Base-by-base conservation (phyloP, 2,113 vertebrate genomes). In the Eidolon helvum region DNA sequence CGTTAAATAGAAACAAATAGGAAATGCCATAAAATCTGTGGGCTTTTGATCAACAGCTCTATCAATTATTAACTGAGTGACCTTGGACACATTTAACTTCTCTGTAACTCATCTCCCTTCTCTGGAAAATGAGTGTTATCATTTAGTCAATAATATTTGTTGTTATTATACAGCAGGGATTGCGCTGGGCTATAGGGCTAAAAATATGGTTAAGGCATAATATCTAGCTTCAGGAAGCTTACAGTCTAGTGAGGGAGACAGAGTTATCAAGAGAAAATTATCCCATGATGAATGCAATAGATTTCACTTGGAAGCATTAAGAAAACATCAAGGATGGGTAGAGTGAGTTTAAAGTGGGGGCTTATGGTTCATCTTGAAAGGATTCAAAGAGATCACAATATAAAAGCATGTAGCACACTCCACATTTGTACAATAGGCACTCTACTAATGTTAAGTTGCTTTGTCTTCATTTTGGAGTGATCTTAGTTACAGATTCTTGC, bases 1-100 rank as follows among this genome's bases (percentile, higher is more conserved):
- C 69, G 19, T 79, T 77, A 87, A 82, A 45, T 33, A 96, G 55
- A 89, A 95, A 95, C 45, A 21, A 78, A 74, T n/a, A 68, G 30
- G 43, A 74, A 74, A 66, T 45, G 53, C 5, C 18, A 75, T 57
- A 63, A 68, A 94, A 65, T 71, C 69, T 16, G 35, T 33, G 38
- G 86, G 40, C 9, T 86, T 88, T 77, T 63, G 38, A 74, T 43
- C 50, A 69, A 65, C 28, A 53, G 57, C 21, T 83, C 5, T 84
- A 79, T 74, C 14, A 57, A 72, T 82, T 93, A 95, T 43, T 91
- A 71, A 40, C n/a, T 84, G 45, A 21, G 38, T 63, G 53, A 77
- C 12, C 18, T 28, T 78, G 21, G n/a, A 22, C 61, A 66, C 94
- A 65, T 79, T 40, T 72, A n/a, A 65, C 43, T 93, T 88, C 15